These are phyloP conservation scores for Ceramica pisi DNA, from an alignment of 2,888 invertebrate species.

Conservation along the genomic window DNA sequence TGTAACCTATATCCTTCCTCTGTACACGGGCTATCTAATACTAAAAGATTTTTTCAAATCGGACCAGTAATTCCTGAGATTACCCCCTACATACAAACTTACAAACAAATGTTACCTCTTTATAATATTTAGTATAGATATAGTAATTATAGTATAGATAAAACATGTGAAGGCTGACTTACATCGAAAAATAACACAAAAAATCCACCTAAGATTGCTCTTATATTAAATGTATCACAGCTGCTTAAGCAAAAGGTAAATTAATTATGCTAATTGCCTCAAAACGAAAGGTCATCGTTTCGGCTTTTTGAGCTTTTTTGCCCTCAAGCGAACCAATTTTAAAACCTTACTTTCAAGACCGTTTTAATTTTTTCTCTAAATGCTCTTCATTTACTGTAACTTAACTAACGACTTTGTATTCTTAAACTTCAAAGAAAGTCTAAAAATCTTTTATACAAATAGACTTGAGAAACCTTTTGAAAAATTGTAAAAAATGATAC, in stretches of 20 bases:
- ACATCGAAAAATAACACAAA: neutral
- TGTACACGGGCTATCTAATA: no score
- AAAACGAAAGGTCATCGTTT: conserved; percentile 38
- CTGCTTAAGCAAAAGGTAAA: conserved; percentile 41
- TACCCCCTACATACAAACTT: no score
- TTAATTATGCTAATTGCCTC: conserved; percentile 52
- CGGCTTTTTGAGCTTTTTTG: conserved; percentile 42
- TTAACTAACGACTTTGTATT: conserved; percentile 3
- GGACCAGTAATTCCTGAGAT: no score
- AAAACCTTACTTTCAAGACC: conserved; percentile 25
- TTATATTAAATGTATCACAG: conserved; percentile 33
- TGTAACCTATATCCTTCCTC: no score
- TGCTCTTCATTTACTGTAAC: conserved; percentile 26
- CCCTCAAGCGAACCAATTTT: conserved; percentile 20
- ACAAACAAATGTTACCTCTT: no score
- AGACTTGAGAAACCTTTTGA: neutral
- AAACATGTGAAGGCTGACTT: neutral
- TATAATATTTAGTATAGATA: no score
- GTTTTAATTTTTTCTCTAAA: conserved; percentile 21
- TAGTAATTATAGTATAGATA: no score
- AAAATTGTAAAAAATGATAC: neutral
- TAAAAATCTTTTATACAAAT: neutral
- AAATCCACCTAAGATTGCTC: conserved; percentile 14
- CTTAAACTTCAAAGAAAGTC: conserved; percentile 14
- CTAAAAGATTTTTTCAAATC: no score